Evolutionary conservation across 2,797 vertebrate genomes (phyloP), one percentile per base, ranked within the genome.

Genomic region (Neostethus bicornis): DNA sequence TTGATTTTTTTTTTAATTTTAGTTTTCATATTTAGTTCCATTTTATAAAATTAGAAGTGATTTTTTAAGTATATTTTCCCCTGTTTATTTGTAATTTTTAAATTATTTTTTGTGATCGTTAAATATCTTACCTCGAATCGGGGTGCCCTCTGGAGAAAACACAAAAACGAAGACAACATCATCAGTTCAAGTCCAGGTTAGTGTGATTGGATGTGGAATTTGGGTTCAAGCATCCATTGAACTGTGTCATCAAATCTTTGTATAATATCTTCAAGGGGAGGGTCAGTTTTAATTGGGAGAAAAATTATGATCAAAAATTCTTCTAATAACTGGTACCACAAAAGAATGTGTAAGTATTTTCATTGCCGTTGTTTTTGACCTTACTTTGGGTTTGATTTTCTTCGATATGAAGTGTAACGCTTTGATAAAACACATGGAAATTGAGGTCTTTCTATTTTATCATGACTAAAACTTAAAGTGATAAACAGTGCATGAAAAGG

Each of bases 61-160:
- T 87, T 81, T 85, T 84, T 88, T 66, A 75, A 63, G 42, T 55
- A 3, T 39, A 46, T 51, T 37, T 45, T 28, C 29, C 20, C 17
- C n/a, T 11, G 39, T 75, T 70, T 70, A 45, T 34, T 5, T 14
- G 14, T 6, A 14, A 13, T 7, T 31, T 34, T 14, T 13, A 4
- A 3, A 14, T 4, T 14, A 5, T 28, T 13, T 32, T 63, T 63
- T 59, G 42, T 73, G 62, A 68, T 75, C 55, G 63, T 77, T 84
- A 73, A 74, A 75, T 64, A 78, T 93, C 96, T 98, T 99, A 99
- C 96, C 96, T 99, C 95, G 93, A 86, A 99, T 98, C 35, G 96
- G 96, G 85, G 96, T 98, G 94, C 93, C 92, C 94, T 95, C 96
- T 99, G 96, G 92, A 91, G 92, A 79, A 88, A 93, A 97, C 79